Percentiles rank a stretch among this genome's conserved stretches.
phyloP scores from a whole-genome alignment of 2,797 vertebrate species.

The Hoplostethus atlanticus region DNA sequence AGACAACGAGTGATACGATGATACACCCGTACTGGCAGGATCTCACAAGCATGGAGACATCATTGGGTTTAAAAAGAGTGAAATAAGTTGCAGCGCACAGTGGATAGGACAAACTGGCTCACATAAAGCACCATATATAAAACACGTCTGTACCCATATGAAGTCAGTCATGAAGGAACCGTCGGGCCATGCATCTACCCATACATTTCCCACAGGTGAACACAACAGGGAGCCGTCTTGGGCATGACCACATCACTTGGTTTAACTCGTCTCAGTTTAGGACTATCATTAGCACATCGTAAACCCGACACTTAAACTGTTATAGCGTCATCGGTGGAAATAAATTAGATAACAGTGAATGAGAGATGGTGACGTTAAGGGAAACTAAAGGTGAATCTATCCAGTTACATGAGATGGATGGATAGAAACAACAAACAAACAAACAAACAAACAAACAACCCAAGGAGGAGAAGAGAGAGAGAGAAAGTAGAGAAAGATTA shows the following conservation, averaged over 20 bases:
- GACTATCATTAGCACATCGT: slow-evolving; percentile 20
- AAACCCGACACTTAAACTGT: slow-evolving; percentile 25
- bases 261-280: slow-evolving; percentile 5
- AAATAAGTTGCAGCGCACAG: slow-evolving; percentile 1
- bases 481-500: slow-evolving; percentile 61
- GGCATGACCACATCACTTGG: slow-evolving; percentile 18
- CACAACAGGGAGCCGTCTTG: slow-evolving; percentile 13
- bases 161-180: slow-evolving; percentile 22
- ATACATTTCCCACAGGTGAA: slow-evolving; percentile 12
- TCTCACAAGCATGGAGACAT: background rate
- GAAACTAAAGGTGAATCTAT: slow-evolving; percentile 42
- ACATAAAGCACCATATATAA: background rate
- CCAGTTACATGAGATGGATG: slow-evolving; percentile 38
- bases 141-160: slow-evolving; percentile 7
- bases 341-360: slow-evolving; percentile 34
- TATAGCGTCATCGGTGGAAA: slow-evolving; percentile 51
- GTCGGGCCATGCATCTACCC: slow-evolving; percentile 42
- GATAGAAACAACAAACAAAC: slow-evolving; percentile 39
- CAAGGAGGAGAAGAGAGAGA: slow-evolving; percentile 28
- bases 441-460: slow-evolving; percentile 6
- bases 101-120: background rate
- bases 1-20: slow-evolving; percentile 38
- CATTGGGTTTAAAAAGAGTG: slow-evolving; percentile 7
- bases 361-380: slow-evolving; percentile 39
- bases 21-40: background rate